These are phyloP conservation scores for Monopis laevigella DNA, from an alignment of 2,888 invertebrate species.

Conservation along the genomic window DNA sequence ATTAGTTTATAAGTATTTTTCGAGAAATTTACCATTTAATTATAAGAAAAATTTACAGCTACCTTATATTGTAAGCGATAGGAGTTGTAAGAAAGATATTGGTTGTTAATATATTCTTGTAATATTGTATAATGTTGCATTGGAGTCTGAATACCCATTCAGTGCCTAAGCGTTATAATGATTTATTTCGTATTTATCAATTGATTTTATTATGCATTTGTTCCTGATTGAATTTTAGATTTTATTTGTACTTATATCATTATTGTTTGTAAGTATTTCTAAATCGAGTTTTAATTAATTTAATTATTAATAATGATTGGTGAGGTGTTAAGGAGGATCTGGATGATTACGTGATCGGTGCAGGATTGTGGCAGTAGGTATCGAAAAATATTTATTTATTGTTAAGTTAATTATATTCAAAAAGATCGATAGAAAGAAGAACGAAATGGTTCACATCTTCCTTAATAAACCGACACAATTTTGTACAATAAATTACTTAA, in stretches of 20 bases:
- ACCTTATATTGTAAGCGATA: conserved; percentile 55
- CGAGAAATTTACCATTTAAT: conserved; percentile 63
- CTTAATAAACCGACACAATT: conserved; percentile 38
- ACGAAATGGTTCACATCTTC: conserved; percentile 36
- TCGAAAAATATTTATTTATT: no score
- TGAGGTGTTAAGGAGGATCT: conserved; percentile 41
- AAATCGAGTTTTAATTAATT: conserved; percentile 51
- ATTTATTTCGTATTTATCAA: conserved; percentile 40
- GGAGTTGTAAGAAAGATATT: conserved; percentile 27
- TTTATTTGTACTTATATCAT: conserved; percentile 50
- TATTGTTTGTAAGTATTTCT: conserved; percentile 45
- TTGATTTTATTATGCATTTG: conserved; percentile 66
- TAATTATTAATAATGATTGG: conserved; percentile 29
- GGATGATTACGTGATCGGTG: conserved; percentile 30
- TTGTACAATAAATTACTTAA: conserved; percentile 57
- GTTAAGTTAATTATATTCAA: no score
- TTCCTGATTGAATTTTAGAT: conserved; percentile 66
- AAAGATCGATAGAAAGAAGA: background rate
- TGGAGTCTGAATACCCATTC: conserved; percentile 42
- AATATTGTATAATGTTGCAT: conserved; percentile 52
- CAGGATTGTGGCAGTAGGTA: no score
- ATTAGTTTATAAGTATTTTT: conserved; percentile 45
- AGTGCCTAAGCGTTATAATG: conserved; percentile 41
- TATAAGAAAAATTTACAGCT: conserved; percentile 52
- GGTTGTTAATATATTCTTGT: conserved; percentile 62